Conservation (phyloP, 2,888 invertebrate genomes). For the Drosophila macrothrix region DNA sequence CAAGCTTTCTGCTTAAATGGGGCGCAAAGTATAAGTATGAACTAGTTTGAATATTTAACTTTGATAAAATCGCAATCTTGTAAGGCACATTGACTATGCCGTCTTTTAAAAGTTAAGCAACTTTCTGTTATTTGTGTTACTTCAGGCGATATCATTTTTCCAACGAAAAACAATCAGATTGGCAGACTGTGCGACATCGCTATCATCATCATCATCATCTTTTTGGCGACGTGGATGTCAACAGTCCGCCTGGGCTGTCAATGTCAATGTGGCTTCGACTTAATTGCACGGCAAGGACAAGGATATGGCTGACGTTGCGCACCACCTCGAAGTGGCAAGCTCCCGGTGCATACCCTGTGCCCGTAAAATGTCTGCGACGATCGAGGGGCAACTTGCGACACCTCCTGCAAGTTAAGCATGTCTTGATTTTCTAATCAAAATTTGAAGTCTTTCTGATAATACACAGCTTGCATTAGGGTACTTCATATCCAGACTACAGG, state of each 20-base stretch:
- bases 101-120: background rate
- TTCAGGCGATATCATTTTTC: background rate
- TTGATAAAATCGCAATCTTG: background rate
- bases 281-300: slow-evolving; percentile 54
- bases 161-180: background rate
- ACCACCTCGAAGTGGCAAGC: background rate
- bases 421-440: background rate
- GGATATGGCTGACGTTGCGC: slow-evolving; percentile 24
- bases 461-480: background rate
- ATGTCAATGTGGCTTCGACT: slow-evolving; percentile 36
- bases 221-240: slow-evolving; percentile 42
- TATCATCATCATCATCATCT: slow-evolving; percentile 29
- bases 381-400: background rate
- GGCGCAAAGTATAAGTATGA: background rate
- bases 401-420: background rate
- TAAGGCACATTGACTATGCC: background rate
- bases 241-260: slow-evolving; percentile 30
- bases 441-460: background rate
- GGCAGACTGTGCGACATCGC: slow-evolving; percentile 6
- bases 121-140: background rate
- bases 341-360: background rate
- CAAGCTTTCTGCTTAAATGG: background rate
- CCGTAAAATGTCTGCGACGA: too few relatives aligned
- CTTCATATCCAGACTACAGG: background rate
- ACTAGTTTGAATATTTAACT: background rate